Evolutionary conservation across 2,888 invertebrate genomes (phyloP).

Genomic region (Stenodema calcarata): DNA sequence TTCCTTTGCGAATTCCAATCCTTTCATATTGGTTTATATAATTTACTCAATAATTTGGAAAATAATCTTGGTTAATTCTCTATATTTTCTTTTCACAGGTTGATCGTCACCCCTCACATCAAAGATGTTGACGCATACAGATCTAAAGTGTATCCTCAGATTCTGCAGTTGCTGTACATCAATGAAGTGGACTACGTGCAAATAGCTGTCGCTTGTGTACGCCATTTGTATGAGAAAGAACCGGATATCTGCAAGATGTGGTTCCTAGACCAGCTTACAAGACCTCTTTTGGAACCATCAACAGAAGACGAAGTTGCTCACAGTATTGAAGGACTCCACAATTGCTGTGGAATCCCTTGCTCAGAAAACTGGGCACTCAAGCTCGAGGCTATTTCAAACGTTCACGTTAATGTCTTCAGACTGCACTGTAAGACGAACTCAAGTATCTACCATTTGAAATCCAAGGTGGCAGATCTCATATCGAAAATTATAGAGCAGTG

Average conservation of each 20-base stretch:
- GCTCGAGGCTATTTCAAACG: conserved; percentile 57
- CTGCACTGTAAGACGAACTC: conserved; percentile 56
- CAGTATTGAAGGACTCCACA: conserved; percentile 60
- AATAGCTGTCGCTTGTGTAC: conserved; percentile 67
- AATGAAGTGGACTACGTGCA: conserved; percentile 60
- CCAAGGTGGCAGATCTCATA: conserved; percentile 55
- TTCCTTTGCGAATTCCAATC: too few relatives aligned
- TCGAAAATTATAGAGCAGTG: conserved; percentile 55
- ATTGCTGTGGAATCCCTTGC: conserved; percentile 60
- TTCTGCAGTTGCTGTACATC: conserved; percentile 14
- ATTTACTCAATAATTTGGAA: too few relatives aligned
- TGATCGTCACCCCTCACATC: conserved; percentile 67
- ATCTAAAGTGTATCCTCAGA: conserved; percentile 58
- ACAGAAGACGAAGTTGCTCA: conserved; percentile 60
- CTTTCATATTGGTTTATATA: too few relatives aligned
- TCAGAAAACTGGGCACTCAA: conserved; percentile 61
- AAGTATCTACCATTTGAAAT: conserved; percentile 56
- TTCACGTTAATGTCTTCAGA: conserved; percentile 55
- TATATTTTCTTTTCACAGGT: conserved; percentile 66
- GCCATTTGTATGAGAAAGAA: conserved; percentile 65
- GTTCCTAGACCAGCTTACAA: conserved; percentile 59
- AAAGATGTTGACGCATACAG: conserved; percentile 65
- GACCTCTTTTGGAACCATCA: conserved; percentile 49
- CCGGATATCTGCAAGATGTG: conserved; percentile 61
- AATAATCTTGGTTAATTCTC: too few relatives aligned